These are phyloP conservation scores for Thyatira batis DNA, from an alignment of 2,888 invertebrate genomes.

Conservation along the genomic window DNA sequence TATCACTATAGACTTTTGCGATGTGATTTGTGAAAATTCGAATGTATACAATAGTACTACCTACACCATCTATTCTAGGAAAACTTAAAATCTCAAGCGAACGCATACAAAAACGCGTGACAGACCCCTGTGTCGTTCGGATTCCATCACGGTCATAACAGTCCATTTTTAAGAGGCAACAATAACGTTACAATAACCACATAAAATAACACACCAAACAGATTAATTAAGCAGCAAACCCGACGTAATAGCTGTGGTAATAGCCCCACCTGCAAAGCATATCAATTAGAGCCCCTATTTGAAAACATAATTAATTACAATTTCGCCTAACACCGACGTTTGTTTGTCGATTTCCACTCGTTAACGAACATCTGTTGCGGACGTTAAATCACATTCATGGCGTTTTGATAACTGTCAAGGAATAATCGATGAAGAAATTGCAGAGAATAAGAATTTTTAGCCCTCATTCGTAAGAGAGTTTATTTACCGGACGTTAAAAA, in stretches of 20 bases:
- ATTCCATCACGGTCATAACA: too few relatives aligned
- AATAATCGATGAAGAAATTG: too few relatives aligned
- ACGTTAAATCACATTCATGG: constrained; percentile 5
- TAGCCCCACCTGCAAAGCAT: constrained; percentile 9
- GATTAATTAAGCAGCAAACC: not conserved
- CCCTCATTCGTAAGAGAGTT: not conserved
- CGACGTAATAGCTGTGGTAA: not conserved
- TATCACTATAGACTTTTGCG: too few relatives aligned
- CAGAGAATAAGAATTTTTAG: not conserved
- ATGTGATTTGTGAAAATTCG: too few relatives aligned
- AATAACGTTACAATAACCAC: not conserved
- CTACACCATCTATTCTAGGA: too few relatives aligned
- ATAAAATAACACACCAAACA: not conserved
- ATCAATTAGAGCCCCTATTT: constrained; percentile 4
- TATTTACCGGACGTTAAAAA: too few relatives aligned
- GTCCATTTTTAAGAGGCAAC: too few relatives aligned
- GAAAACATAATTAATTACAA: constrained; percentile 7
- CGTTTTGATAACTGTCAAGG: not conserved
- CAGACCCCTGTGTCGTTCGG: too few relatives aligned
- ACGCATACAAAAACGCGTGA: too few relatives aligned
- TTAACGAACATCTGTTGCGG: constrained; percentile 8
- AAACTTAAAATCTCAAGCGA: too few relatives aligned
- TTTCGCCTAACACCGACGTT: not conserved
- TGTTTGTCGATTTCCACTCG: not conserved
- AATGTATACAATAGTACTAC: too few relatives aligned